Evolutionary conservation across 2,113 vertebrate species (phyloP).

Genomic region (Clinocottus analis): DNA sequence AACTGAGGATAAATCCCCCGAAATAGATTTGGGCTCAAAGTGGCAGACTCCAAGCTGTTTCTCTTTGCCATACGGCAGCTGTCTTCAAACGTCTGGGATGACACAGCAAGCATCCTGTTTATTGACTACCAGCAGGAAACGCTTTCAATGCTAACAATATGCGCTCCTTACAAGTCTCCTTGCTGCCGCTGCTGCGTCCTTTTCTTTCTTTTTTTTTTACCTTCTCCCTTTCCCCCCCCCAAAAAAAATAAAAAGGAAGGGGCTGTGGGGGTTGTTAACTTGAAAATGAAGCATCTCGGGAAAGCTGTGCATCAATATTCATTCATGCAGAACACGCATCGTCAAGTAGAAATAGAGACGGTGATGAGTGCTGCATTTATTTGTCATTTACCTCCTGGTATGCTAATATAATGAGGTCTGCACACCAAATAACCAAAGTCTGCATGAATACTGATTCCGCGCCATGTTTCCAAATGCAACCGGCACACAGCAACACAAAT

Average conservation of each 20-base stretch:
- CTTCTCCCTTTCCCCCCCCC: slow-evolving; percentile 42
- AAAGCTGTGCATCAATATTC: slow-evolving; percentile 79
- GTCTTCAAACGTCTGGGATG: slow-evolving; percentile 81
- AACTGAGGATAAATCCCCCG: slow-evolving; percentile 63
- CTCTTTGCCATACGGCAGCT: slow-evolving; percentile 76
- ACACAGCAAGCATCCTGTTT: slow-evolving; percentile 82
- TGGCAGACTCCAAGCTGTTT: slow-evolving; percentile 75
- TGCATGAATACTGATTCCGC: slow-evolving; percentile 72
- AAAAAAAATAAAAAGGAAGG: slow-evolving; percentile 1
- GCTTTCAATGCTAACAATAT: slow-evolving; percentile 78
- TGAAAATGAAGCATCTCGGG: slow-evolving; percentile 61
- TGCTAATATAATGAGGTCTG: slow-evolving; percentile 78
- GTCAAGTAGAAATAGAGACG: slow-evolving; percentile 74
- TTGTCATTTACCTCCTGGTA: slow-evolving; percentile 82
- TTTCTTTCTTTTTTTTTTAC: slow-evolving; percentile 52
- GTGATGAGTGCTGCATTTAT: slow-evolving; percentile 78
- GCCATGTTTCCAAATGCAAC: slow-evolving; percentile 56
- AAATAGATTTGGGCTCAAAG: slow-evolving; percentile 78
- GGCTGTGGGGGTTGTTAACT: slow-evolving; percentile 40
- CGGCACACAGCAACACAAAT: slow-evolving; percentile 56
- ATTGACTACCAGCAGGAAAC: slow-evolving; percentile 80
- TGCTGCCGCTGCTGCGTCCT: slow-evolving; percentile 49
- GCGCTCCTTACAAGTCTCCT: slow-evolving; percentile 74
- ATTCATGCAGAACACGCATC: slow-evolving; percentile 78
- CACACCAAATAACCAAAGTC: slow-evolving; percentile 71